A percentile compares a stretch with the other conserved stretches of the same genome.
phyloP scores from a whole-genome alignment of 2,797 vertebrate species.

The Bradypodion ventrale region DNA sequence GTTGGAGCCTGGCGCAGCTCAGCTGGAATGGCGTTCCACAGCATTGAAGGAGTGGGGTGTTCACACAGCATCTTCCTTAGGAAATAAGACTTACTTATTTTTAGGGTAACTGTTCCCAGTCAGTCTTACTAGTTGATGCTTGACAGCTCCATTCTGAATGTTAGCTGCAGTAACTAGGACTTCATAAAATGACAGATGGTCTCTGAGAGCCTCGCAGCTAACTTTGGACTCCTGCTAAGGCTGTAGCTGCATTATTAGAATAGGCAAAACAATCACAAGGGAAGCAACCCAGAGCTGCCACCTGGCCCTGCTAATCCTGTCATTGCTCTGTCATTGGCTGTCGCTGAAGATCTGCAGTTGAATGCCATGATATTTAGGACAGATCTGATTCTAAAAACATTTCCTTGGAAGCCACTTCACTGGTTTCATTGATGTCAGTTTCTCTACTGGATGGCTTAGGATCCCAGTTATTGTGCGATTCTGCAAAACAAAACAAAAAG shows the following conservation, averaged over 20 bases:
- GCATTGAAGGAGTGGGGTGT: not conserved
- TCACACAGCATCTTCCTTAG: not conserved
- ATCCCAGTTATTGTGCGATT: not conserved
- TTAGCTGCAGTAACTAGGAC: slow-evolving; percentile 1
- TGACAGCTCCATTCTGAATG: slow-evolving; percentile 5
- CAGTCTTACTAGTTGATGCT: not conserved
- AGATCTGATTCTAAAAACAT: slow-evolving; percentile 1
- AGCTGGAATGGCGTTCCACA: too few species aligned
- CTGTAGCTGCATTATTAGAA: slow-evolving; percentile 9
- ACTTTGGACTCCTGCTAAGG: slow-evolving; percentile 15
- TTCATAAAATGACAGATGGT: slow-evolving; percentile 26
- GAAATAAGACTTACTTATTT: not conserved
- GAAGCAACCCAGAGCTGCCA: not conserved
- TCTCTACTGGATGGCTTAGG: not conserved
- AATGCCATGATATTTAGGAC: not conserved
- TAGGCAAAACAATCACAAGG: slow-evolving; percentile 8
- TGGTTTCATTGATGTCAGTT: not conserved
- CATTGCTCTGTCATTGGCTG: not conserved
- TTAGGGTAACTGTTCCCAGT: not conserved
- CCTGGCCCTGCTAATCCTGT: slow-evolving; percentile 11
- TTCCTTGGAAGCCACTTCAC: not conserved
- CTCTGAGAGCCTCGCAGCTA: not conserved
- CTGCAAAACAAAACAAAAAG: not conserved
- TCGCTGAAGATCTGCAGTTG: not conserved
- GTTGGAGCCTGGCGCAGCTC: too few species aligned